Percentiles rank a stretch among this genome's conserved stretches.
phyloP scores from a whole-genome alignment of 1,140 invertebrate genomes.

The Pachyrhynchus sulphureomaculatus region DNA sequence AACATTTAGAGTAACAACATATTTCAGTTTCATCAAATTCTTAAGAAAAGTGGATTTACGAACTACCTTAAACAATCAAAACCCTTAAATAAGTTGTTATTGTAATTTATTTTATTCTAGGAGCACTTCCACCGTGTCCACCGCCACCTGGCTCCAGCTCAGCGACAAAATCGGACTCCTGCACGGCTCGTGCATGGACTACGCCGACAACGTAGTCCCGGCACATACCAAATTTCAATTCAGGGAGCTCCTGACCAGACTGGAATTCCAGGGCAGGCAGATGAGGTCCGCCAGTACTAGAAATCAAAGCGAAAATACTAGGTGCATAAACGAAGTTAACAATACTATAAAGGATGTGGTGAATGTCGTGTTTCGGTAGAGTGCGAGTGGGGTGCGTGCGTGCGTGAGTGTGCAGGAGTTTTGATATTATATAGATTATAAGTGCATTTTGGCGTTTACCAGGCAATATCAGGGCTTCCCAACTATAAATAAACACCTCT shows the following conservation, averaged over 20 bases:
- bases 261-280: conserved; percentile 78
- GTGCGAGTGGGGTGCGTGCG: conserved; percentile 5
- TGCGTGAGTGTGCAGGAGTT: neutral
- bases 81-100: too few species aligned
- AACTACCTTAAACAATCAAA: too few species aligned
- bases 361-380: conserved; percentile 77
- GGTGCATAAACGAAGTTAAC: conserved; percentile 71
- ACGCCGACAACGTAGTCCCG: conserved; percentile 71
- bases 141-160: conserved; percentile 75
- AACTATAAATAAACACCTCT: too few species aligned
- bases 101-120: conserved; percentile 34
- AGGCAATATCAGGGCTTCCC: too few species aligned
- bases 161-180: conserved; percentile 81
- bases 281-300: conserved; percentile 70
- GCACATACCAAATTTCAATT: conserved; percentile 88
- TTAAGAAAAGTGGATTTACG: too few species aligned
- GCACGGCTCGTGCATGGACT: conserved; percentile 73
- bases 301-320: conserved; percentile 68
- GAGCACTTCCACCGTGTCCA: conserved; percentile 59
- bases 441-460: too few species aligned
- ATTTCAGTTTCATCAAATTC: too few species aligned
- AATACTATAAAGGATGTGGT: conserved; percentile 80
- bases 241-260: conserved; percentile 76
- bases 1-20: too few species aligned
- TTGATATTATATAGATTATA: too few species aligned